These are phyloP conservation scores for Trinectes maculatus DNA, from an alignment of 2,113 vertebrate genomes.

Conservation along the genomic window DNA sequence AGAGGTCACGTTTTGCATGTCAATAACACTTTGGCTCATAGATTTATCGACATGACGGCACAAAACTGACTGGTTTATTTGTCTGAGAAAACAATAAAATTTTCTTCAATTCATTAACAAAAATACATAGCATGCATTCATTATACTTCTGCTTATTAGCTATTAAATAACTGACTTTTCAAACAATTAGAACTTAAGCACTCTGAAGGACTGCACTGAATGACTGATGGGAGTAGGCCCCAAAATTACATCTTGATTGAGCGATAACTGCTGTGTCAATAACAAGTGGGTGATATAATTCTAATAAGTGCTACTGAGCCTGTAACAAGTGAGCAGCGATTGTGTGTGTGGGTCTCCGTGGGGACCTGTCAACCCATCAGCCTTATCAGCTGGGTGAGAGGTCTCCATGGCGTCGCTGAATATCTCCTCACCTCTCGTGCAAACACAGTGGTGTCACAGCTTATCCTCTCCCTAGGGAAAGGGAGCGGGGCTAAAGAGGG, in stretches of 20 bases:
- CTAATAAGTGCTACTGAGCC: constrained; percentile 68
- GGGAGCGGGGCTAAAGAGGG: constrained; percentile 54
- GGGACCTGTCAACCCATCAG: constrained; percentile 73
- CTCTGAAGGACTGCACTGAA: constrained; percentile 33
- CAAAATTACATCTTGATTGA: constrained; percentile 49
- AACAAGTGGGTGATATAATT: constrained; percentile 75
- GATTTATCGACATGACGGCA: background rate
- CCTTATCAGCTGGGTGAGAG: constrained; percentile 73
- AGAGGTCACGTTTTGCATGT: background rate
- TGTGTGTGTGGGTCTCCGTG: constrained; percentile 32
- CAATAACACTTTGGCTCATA: background rate
- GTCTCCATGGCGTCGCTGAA: constrained; percentile 67
- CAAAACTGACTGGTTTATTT: background rate
- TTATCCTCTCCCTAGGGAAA: constrained; percentile 42
- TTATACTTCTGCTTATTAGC: background rate
- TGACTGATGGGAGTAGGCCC: constrained; percentile 35
- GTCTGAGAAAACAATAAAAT: background rate
- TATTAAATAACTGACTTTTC: background rate
- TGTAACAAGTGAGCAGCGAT: constrained; percentile 74
- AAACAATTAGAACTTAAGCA: constrained; percentile 5
- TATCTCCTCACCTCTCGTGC: constrained; percentile 70
- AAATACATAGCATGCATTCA: background rate
- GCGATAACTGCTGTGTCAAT: constrained; percentile 69
- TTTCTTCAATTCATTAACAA: too few species aligned
- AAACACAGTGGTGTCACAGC: constrained; percentile 59